Conservation (phyloP, 2,113 vertebrate species). For the Nesospiza acunhae region DNA sequence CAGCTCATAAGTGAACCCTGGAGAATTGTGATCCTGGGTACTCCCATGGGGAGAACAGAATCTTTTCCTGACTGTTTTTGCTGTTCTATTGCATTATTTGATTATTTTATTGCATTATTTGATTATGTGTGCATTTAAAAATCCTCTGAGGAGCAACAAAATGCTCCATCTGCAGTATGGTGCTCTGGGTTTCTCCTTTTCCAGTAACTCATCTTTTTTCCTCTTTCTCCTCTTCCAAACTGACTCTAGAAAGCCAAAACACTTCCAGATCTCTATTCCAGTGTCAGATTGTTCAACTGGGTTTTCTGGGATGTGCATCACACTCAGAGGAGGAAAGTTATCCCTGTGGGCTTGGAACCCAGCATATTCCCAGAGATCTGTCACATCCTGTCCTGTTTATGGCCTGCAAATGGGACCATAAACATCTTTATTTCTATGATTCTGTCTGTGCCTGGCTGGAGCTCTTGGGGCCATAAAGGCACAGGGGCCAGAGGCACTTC, state of each 20-base stretch:
- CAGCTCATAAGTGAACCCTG: not conserved
- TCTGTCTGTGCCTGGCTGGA: not conserved
- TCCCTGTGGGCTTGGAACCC: not conserved
- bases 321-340: not conserved
- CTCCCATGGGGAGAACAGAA: not conserved
- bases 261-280: not conserved
- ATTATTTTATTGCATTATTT: not conserved
- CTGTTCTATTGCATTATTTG: not conserved
- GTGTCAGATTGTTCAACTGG: not conserved
- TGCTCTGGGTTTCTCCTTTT: not conserved
- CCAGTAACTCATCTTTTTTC: not conserved
- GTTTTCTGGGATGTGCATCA: not conserved
- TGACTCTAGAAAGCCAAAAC: not conserved
- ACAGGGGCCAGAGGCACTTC: fast-evolving
- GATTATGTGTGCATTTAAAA: not conserved
- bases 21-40: not conserved
- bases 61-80: not conserved
- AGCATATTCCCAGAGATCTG: not conserved
- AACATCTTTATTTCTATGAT: not conserved
- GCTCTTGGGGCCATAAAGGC: not conserved
- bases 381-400: not conserved
- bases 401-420: not conserved
- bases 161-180: not conserved
- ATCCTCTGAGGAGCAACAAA: not conserved
- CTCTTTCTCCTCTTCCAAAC: not conserved